These are phyloP conservation scores for Tenualosa ilisha DNA, from an alignment of 2,797 vertebrate genomes.

Conservation along the genomic window DNA sequence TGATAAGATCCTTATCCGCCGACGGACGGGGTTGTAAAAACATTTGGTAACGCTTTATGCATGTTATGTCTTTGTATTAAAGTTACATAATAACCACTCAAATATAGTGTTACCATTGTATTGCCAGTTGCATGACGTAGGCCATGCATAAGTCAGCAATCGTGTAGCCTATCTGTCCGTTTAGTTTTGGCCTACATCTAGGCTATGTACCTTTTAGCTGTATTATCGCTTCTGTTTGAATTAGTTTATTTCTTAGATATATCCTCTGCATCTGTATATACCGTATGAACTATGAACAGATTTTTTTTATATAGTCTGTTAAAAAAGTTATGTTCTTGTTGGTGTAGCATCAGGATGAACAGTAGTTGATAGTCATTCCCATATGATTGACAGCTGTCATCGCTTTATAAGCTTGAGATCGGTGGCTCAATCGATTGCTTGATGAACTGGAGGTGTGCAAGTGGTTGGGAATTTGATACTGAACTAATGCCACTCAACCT, in stretches of 20 bases:
- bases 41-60: background rate
- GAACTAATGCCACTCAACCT: too few relatives aligned
- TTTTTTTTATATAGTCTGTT: too few relatives aligned
- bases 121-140: background rate
- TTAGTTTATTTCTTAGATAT: background rate
- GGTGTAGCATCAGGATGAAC: background rate
- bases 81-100: constrained; percentile 3
- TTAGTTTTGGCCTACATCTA: background rate
- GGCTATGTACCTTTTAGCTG: background rate
- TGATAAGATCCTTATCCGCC: background rate
- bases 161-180: too few relatives aligned
- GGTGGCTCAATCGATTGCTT: background rate
- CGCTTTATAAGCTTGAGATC: background rate
- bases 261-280: too few relatives aligned
- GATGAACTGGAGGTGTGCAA: background rate
- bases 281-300: too few relatives aligned
- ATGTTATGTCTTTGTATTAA: background rate
- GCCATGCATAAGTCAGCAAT: background rate
- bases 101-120: constrained; percentile 1
- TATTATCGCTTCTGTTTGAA: background rate
- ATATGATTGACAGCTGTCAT: background rate
- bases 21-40: background rate
- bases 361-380: background rate
- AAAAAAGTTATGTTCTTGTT: background rate
- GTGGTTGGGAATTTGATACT: background rate